Base-by-base conservation (phyloP, 2,888 invertebrate genomes). In the Phytoseiulus persimilis region DNA sequence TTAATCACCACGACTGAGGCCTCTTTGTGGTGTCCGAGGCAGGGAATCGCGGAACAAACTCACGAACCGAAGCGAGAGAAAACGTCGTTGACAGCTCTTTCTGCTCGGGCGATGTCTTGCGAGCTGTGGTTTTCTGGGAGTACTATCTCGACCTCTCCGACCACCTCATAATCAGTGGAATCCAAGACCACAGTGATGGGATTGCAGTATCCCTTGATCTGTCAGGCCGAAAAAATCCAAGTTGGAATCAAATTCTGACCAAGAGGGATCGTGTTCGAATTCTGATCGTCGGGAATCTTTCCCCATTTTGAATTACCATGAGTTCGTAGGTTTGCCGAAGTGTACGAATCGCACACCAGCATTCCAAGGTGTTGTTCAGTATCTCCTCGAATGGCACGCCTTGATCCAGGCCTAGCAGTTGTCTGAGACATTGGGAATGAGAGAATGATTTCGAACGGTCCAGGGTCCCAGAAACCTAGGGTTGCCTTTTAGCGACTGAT, bases 61-160 rank as follows among this genome's bases (percentile, higher is more conserved):
- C 18, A 23, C 32, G 32, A 32, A 87, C 87, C 87, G 33, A 87
- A 87, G 11, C 87, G 87, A n/a, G 87, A n/a, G 32, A 87, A 33
- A 6, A 87, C 45, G 6, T n/a, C 87, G 87, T 87, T 33, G 33
- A 87, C 45, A 11, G 87, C 87, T 32, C 31, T 0, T 45, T 87
- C 87, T 3, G 87, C 87, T n/a, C 14, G 28, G 11, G 32, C 14
- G 11, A 39, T 28, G 9, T 87, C 39, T 6, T 32, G 5, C n/a
- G 32, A 9, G 6, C n/a, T 28, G 11, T n/a, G n/a, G 18, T 87
- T n/a, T 23, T n/a, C 45, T 0, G 32, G 39, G 23, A 87, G 45
- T 11, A 39, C n/a, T 6, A 87, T 31, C 45, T 87, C 87, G n/a
- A 87, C 33, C 87, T 33, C 87, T 87, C 87, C 87, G 33, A 87